Evolutionary conservation across 2,113 vertebrate species (phyloP).

Genomic region (Ochotona princeps): DNA sequence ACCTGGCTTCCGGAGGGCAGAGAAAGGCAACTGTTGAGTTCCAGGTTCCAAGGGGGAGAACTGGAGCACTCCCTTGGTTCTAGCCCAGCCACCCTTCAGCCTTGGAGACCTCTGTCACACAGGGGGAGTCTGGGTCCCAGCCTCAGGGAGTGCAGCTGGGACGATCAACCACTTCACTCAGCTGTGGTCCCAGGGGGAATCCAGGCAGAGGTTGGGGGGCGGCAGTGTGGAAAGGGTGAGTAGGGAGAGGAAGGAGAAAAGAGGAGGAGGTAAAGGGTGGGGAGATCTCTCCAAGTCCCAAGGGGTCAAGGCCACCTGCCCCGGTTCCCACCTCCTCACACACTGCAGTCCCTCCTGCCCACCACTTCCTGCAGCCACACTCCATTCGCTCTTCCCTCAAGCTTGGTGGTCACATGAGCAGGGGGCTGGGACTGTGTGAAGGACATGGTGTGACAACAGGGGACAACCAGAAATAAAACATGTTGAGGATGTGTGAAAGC

Average conservation of each 20-base stretch:
- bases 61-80: neutral
- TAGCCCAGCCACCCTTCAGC: neutral
- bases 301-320: fast-evolving
- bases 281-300: fast-evolving
- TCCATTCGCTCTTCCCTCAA: neutral
- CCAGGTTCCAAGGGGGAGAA: neutral
- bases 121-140: neutral
- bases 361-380: neutral
- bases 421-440: neutral
- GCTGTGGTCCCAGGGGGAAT: neutral
- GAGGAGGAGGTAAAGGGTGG: fast-evolving
- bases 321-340: neutral
- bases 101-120: neutral
- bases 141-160: neutral
- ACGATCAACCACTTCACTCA: neutral
- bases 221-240: neutral
- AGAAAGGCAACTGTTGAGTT: neutral
- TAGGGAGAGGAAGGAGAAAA: neutral
- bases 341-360: fast-evolving
- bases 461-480: conserved; percentile 47
- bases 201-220: neutral
- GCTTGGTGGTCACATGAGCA: neutral
- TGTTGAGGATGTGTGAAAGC: neutral
- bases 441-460: conserved; percentile 41
- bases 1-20: too few species aligned